Percentiles rank a stretch among this genome's conserved stretches.
Conservation (phyloP, 2,888 invertebrate genomes). For the Emmelina monodactyla region DNA sequence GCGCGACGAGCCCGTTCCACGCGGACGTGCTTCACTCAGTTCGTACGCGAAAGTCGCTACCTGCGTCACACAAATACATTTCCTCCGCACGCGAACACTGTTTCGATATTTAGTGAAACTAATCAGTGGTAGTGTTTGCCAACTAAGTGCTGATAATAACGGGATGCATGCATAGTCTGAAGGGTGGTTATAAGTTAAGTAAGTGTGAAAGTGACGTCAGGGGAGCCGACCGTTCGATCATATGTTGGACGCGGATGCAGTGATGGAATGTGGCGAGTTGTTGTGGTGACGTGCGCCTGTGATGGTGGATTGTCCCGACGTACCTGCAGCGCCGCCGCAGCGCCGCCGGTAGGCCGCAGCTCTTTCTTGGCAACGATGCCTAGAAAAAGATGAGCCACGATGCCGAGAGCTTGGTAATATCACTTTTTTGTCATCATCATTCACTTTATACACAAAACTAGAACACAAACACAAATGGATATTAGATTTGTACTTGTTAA, state of each 20-base stretch:
- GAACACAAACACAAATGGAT: too few species aligned
- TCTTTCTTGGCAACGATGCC: constrained; percentile 65
- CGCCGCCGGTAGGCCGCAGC: constrained; percentile 47
- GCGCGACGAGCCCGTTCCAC: constrained; percentile 34
- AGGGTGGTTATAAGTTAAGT: too few species aligned
- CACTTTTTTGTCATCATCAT: too few species aligned
- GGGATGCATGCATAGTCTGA: constrained; percentile 22
- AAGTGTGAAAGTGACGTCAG: constrained; percentile 63
- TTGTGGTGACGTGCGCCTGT: constrained; percentile 45
- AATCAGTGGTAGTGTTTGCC: constrained; percentile 19
- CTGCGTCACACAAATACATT: constrained; percentile 53
- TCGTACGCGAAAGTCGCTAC: constrained; percentile 65
- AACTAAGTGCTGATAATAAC: constrained; percentile 20
- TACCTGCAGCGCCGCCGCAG: constrained; percentile 40
- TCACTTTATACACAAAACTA: too few species aligned
- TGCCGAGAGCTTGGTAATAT: constrained; percentile 76
- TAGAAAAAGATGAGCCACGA: constrained; percentile 75
- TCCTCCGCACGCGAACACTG: constrained; percentile 46
- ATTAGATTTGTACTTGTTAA: too few species aligned
- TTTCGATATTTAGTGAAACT: constrained; percentile 12
- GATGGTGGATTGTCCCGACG: constrained; percentile 43
- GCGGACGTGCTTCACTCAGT: constrained; percentile 65
- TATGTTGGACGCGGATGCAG: constrained; percentile 65
- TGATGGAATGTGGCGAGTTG: constrained; percentile 62
- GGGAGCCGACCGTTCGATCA: constrained; percentile 55